These are phyloP conservation scores for Zygaena filipendulae DNA, from an alignment of 2,888 invertebrate species.

Conservation along the genomic window DNA sequence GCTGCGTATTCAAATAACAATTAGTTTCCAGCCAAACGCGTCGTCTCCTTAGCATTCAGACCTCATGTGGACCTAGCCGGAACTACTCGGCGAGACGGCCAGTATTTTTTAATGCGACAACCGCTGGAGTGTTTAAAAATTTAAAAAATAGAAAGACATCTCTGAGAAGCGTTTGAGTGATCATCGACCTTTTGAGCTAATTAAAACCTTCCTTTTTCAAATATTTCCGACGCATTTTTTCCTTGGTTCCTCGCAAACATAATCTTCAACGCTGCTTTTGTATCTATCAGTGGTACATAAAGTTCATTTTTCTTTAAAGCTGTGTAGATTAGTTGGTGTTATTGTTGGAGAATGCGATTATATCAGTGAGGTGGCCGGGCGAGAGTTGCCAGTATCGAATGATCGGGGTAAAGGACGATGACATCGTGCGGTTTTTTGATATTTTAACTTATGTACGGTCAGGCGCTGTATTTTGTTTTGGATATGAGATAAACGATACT, in stretches of 20 bases:
- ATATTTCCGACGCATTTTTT: too few relatives aligned
- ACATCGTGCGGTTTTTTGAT: slow-evolving; percentile 53
- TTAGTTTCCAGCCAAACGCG: slow-evolving; percentile 29
- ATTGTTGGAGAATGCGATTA: slow-evolving; percentile 22
- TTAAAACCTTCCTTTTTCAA: too few relatives aligned
- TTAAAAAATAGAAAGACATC: too few relatives aligned
- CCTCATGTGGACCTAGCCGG: slow-evolving; percentile 18
- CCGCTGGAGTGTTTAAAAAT: too few relatives aligned
- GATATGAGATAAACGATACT: slow-evolving; percentile 43
- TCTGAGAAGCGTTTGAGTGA: too few relatives aligned
- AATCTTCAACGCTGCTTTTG: too few relatives aligned
- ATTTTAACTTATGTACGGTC: slow-evolving; percentile 31
- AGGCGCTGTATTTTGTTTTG: slow-evolving; percentile 36
- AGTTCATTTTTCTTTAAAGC: slow-evolving; percentile 12
- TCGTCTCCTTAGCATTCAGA: slow-evolving; percentile 25
- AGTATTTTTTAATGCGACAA: too few relatives aligned
- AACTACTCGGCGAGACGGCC: too few relatives aligned
- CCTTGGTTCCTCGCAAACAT: too few relatives aligned
- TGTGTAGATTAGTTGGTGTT: too few relatives aligned
- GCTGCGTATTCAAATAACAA: slow-evolving; percentile 45
- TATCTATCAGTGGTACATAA: too few relatives aligned
- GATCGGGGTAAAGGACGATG: slow-evolving; percentile 49
- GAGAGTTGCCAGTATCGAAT: slow-evolving; percentile 42
- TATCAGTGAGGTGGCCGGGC: slow-evolving; percentile 21
- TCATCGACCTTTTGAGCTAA: too few relatives aligned